Conservation (phyloP, 2,888 invertebrate species). For the Dolichomitus sp. region DNA sequence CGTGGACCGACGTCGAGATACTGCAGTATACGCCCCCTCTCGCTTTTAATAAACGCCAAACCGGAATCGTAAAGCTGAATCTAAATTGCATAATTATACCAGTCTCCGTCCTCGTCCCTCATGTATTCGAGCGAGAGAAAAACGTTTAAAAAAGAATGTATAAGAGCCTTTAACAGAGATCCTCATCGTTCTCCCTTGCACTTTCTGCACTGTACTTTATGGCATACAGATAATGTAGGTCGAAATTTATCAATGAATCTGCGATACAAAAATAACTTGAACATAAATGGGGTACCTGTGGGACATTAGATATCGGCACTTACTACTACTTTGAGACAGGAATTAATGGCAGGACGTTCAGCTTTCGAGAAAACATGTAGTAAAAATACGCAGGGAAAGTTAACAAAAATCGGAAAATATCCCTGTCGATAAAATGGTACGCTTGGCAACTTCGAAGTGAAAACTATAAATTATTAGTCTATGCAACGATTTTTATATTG, state of each 20-base stretch:
- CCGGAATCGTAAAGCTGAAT: constrained; percentile 83
- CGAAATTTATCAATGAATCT: constrained; percentile 12
- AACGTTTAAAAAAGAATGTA: constrained; percentile 22
- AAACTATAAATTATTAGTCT: too few relatives aligned
- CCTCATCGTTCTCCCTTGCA: constrained; percentile 2
- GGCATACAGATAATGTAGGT: not conserved
- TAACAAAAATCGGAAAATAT: too few relatives aligned
- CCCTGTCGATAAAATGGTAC: too few relatives aligned
- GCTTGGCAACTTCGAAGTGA: too few relatives aligned
- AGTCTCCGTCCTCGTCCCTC: constrained; percentile 70
- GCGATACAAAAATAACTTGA: not conserved
- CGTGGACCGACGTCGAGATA: constrained; percentile 31
- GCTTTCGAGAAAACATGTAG: too few relatives aligned
- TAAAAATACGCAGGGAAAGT: too few relatives aligned
- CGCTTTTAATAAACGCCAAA: constrained; percentile 82
- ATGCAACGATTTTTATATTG: too few relatives aligned
- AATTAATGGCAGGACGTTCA: too few relatives aligned
- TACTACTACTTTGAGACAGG: not conserved
- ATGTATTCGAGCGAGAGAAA: constrained; percentile 19
- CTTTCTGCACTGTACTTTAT: not conserved
- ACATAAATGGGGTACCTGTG: not conserved
- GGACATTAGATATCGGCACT: not conserved
- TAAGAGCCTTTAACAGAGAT: constrained; percentile 18
- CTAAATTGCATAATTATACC: constrained; percentile 84
- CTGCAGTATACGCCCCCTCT: constrained; percentile 77